Percentiles rank a stretch among this genome's conserved stretches.
Evolutionary conservation across 2,888 invertebrate species (phyloP).

Genomic region (Drosophila atripex): DNA sequence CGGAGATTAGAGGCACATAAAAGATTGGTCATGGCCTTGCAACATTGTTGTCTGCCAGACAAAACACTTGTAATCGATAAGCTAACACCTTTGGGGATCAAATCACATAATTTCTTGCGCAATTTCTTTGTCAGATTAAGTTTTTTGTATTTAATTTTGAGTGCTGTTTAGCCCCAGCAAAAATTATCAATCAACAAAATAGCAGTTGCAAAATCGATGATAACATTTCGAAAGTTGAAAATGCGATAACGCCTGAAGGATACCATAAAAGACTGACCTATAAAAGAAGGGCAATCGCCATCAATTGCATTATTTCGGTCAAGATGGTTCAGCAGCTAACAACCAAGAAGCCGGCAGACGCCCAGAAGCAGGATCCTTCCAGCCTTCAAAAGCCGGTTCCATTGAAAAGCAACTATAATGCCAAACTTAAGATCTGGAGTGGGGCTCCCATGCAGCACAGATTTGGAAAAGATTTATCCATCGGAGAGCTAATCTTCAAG

Average conservation of each 20-base stretch:
- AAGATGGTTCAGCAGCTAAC: conserved; percentile 4
- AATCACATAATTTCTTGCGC: background rate
- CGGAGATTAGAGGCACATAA: background rate
- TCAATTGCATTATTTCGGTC: background rate
- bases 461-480: conserved; percentile 29
- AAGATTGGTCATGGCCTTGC: background rate
- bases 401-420: background rate
- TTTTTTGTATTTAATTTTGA: background rate
- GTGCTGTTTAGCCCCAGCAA: background rate
- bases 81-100: background rate
- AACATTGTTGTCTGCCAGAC: background rate
- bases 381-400: background rate
- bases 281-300: background rate
- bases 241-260: background rate
- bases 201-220: background rate
- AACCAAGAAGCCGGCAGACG: background rate
- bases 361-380: background rate
- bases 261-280: conserved; percentile 1
- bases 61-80: background rate
- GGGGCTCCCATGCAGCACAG: conserved; percentile 5
- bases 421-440: conserved; percentile 6
- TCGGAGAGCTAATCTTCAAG: conserved; percentile 33
- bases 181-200: background rate
- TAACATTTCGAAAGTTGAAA: background rate
- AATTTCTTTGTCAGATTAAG: background rate